A percentile compares a stretch with the other conserved stretches of the same genome.
These are phyloP conservation scores for Vultur gryphus DNA, from an alignment of 2,797 vertebrate species.

Conservation along the genomic window DNA sequence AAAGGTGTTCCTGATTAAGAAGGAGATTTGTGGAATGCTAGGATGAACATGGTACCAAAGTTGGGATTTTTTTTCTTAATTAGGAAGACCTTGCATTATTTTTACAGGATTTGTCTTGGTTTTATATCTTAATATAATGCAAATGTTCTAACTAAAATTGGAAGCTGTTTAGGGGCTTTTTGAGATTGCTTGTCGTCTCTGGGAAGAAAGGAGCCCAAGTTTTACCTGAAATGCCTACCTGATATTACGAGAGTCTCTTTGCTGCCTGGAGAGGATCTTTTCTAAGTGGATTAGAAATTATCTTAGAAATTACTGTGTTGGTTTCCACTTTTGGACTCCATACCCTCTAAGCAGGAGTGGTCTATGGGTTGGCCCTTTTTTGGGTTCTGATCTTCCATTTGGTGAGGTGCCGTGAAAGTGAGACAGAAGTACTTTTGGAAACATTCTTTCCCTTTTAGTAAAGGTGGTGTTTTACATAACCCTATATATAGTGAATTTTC, in stretches of 20 bases:
- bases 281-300: not conserved
- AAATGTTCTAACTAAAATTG: not conserved
- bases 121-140: not conserved
- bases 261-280: not conserved
- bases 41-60: not conserved
- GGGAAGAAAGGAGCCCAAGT: not conserved
- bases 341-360: not conserved
- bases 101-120: not conserved
- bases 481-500: not conserved
- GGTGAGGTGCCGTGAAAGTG: not conserved
- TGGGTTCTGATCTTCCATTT: not conserved
- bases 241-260: not conserved
- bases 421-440: not conserved
- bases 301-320: not conserved
- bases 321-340: not conserved
- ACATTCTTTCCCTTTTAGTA: not conserved
- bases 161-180: not conserved
- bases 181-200: not conserved
- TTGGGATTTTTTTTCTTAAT: not conserved
- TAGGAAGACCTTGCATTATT: not conserved
- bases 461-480: not conserved
- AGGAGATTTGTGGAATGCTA: not conserved
- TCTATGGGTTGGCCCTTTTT: not conserved
- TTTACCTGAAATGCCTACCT: not conserved
- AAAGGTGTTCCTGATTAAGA: not conserved